Evolutionary conservation across 2,888 invertebrate genomes (phyloP).

Genomic region (Aplocera efformata): DNA sequence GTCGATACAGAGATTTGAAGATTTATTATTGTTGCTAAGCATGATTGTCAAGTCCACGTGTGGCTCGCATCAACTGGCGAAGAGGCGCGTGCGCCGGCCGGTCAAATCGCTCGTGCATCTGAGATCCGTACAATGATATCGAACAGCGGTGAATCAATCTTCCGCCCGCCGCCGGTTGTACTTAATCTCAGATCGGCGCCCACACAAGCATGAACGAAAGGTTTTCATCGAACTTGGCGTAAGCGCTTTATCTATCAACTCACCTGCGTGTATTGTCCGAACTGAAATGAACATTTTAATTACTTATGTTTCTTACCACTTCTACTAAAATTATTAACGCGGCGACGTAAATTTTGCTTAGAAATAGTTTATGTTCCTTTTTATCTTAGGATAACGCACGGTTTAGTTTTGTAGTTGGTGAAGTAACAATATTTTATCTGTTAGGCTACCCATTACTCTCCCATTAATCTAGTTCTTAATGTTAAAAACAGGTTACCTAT

Average conservation of each 20-base stretch:
- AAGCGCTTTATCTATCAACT: conserved; percentile 29
- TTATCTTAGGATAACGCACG: no score
- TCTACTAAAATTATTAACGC: no score
- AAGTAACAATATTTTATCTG: no score
- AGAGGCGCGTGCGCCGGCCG: conserved; percentile 54
- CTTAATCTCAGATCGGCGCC: conserved; percentile 65
- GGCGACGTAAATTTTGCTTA: no score
- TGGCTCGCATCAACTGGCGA: conserved; percentile 32
- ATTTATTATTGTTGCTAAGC: conserved; percentile 64
- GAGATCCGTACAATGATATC: conserved; percentile 62
- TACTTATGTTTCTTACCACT: conserved; percentile 38
- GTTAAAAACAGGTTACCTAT: no score
- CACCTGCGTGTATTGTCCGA: no score
- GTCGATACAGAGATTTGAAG: conserved; percentile 52
- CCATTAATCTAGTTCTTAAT: no score
- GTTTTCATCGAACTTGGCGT: conserved; percentile 46
- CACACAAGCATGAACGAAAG: conserved; percentile 47
- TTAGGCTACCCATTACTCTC: no score
- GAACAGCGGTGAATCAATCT: conserved; percentile 72
- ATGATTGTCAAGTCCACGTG: conserved; percentile 56
- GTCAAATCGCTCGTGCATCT: conserved; percentile 56
- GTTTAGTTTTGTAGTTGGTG: no score
- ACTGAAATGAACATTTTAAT: conserved; percentile 7
- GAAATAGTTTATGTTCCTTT: no score
- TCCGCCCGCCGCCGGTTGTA: conserved; percentile 49